These are phyloP conservation scores for Stenolophus ochropezus DNA, from an alignment of 2,888 invertebrate species.

Conservation along the genomic window DNA sequence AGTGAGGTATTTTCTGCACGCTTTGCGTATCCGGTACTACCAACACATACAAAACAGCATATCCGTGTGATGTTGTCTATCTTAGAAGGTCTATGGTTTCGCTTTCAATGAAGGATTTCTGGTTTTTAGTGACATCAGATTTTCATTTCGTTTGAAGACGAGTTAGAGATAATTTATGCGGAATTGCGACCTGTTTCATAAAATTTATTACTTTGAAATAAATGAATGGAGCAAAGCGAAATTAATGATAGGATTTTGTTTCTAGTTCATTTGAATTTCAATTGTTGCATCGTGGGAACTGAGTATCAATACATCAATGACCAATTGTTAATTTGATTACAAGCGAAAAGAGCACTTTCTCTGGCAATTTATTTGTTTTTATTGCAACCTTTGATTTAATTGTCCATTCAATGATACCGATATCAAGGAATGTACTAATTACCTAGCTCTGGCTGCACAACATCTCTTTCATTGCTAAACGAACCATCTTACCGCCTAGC, in stretches of 20 bases:
- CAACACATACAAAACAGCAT: constrained; percentile 10
- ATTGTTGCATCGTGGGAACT: constrained; percentile 18
- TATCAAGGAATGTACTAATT: constrained; percentile 11
- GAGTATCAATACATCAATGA: not conserved
- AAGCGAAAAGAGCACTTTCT: not conserved
- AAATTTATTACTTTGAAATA: constrained; percentile 27
- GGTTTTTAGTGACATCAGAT: constrained; percentile 41
- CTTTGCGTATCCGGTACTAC: constrained; percentile 37
- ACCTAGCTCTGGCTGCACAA: not conserved
- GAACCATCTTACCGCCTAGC: constrained; percentile 24
- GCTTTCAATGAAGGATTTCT: constrained; percentile 40
- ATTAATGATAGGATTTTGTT: constrained; percentile 9
- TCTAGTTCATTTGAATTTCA: not conserved
- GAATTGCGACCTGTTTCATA: constrained; percentile 20
- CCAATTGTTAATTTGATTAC: constrained; percentile 27
- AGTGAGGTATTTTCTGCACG: constrained; percentile 35
- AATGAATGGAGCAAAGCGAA: no score
- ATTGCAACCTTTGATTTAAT: not conserved
- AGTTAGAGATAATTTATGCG: constrained; percentile 38
- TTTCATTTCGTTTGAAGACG: constrained; percentile 25
- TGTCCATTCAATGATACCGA: not conserved
- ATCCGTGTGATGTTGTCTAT: constrained; percentile 36
- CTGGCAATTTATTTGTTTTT: constrained; percentile 27
- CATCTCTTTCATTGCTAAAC: constrained; percentile 45
- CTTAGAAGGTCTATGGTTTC: constrained; percentile 27